These are phyloP conservation scores for Hedychridium roseum DNA, from an alignment of 2,888 invertebrate genomes.

Conservation along the genomic window DNA sequence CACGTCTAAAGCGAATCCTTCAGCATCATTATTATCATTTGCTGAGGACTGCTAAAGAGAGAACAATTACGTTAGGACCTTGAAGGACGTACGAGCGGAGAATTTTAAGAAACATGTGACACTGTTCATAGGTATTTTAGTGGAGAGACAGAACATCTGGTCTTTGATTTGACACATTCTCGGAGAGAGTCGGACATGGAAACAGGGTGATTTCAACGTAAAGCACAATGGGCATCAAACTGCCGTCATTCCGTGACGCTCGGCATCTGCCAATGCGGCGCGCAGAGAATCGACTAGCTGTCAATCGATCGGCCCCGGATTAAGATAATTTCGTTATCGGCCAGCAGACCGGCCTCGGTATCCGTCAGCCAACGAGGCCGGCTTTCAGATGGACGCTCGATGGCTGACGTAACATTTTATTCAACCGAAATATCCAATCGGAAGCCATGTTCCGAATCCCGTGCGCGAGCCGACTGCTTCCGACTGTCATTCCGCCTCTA, in stretches of 20 bases:
- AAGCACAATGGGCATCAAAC: conserved; percentile 35
- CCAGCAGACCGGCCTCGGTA: conserved; percentile 36
- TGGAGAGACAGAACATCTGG: too few relatives aligned
- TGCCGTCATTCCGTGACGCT: conserved; percentile 30
- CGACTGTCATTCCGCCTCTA: too few relatives aligned
- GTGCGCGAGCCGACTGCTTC: too few relatives aligned
- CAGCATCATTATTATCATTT: too few relatives aligned
- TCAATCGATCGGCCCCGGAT: conserved; percentile 51
- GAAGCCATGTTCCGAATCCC: conserved; percentile 21
- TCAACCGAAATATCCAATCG: conserved; percentile 23
- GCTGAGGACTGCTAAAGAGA: too few relatives aligned
- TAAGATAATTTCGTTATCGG: conserved; percentile 55
- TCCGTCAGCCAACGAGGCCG: conserved; percentile 41
- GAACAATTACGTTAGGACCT: too few relatives aligned
- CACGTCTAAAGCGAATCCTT: too few relatives aligned
- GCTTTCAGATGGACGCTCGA: conserved; percentile 41
- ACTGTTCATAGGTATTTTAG: too few relatives aligned
- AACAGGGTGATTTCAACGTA: conserved; percentile 32
- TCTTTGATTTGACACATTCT: conserved; percentile 37
- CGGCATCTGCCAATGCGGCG: conserved; percentile 34
- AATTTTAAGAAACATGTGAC: too few relatives aligned
- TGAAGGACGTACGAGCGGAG: too few relatives aligned
- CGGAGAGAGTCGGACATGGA: conserved; percentile 29
- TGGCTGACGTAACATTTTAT: conserved; percentile 45
- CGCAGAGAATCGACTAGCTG: conserved; percentile 52